Base-by-base conservation (phyloP, 2,888 invertebrate species). In the Sarcophaga subvicina region DNA sequence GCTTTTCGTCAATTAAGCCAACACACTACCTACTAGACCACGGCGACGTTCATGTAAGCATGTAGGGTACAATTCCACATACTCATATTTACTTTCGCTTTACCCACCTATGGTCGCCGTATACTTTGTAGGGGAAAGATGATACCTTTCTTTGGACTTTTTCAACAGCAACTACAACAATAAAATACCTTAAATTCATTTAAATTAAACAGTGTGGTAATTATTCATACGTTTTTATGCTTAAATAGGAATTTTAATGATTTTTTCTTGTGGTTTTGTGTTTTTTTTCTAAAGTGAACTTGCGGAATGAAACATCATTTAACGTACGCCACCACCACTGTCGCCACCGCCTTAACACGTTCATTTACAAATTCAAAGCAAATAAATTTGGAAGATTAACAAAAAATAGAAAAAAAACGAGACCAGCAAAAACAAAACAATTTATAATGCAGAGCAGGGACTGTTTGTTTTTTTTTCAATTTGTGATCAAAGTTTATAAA, bases 371-470 rank as follows among this genome's bases (percentile, higher is more conserved):
- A 10, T 10, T 12, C 17, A 54, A 54, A 37, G 37, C 37, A 37
- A 37, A 37, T 37, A 37, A 37, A 37, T 3, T 37, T 37, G 10
- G 8, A 37, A 37, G 37, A 37, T 37, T 37, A 37, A 37, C 37
- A 37, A 37, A 37, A 37, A 37, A 10, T 20, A 47, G 3, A 20
- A 37, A 6, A 45, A 20, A 64, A 49, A 20, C 54, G 54, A 27
- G 25, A 64, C 17, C 17, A 27, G 66, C 25, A 73, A 69, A 73
- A 49, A 49, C 25, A 54, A 69, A 69, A 73, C 17, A 66, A 22
- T 66, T 80, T 84, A 62, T 66, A 76, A 80, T 84, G 80, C 80
- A 70, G 79, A 59, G 20, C 78, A 79, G 70, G 79, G 20, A 70
- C 37, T 60, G 63, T 17, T n/a, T 47, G 17, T 76, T 54, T 69